These are phyloP conservation scores for Pristionchus mayeri DNA, from an alignment of 2,888 invertebrate species.

Conservation along the genomic window DNA sequence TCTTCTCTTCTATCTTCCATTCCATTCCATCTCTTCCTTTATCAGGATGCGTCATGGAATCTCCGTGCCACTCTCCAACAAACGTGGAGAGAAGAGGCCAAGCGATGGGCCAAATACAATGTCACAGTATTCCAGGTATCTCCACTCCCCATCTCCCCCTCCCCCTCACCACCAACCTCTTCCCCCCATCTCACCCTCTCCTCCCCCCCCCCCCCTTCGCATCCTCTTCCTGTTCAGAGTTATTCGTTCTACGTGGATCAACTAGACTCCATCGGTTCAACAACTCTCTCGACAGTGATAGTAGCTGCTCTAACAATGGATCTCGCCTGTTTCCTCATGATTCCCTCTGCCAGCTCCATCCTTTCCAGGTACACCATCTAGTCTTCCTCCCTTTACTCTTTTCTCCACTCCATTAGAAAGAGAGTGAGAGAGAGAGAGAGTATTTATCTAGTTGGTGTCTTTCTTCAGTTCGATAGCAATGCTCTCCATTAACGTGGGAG, in stretches of 20 bases:
- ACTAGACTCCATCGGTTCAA: conserved; percentile 63
- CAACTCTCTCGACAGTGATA: conserved; percentile 65
- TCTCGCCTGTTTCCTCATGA: conserved; percentile 67
- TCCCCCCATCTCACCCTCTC: too few relatives aligned
- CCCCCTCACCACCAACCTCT: too few relatives aligned
- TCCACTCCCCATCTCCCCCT: too few relatives aligned
- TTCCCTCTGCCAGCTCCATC: conserved; percentile 63
- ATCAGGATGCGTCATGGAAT: conserved; percentile 44
- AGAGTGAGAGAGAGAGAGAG: neutral
- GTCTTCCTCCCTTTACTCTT: neutral
- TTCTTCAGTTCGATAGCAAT: conserved; percentile 62
- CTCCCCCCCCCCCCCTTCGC: too few relatives aligned
- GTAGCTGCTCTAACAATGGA: conserved; percentile 68
- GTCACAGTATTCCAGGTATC: conserved; percentile 68
- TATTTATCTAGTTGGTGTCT: neutral
- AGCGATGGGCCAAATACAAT: conserved; percentile 61
- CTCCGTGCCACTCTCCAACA: conserved; percentile 59
- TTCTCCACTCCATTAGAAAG: too few relatives aligned
- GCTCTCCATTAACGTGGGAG: conserved; percentile 69
- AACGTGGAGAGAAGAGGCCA: conserved; percentile 63
- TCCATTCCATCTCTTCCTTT: neutral
- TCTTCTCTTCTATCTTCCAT: neutral
- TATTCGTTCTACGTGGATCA: conserved; percentile 71
- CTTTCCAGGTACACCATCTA: conserved; percentile 57
- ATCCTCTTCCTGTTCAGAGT: conserved; percentile 54